Conservation (phyloP, 2,888 invertebrate genomes). For the Tuberolachnus salignus region DNA sequence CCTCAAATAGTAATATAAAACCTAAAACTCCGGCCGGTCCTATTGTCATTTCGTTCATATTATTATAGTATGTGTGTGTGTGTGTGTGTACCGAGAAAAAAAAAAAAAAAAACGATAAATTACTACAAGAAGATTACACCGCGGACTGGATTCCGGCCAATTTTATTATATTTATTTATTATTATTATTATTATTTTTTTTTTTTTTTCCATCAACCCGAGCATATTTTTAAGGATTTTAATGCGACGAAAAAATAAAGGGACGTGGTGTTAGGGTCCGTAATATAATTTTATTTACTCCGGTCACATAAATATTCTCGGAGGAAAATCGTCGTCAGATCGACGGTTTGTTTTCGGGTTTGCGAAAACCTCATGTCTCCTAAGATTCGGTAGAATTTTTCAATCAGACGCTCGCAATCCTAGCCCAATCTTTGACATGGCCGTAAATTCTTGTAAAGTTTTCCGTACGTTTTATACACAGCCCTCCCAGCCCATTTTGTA, state of each 20-base stretch:
- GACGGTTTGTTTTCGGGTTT: no score
- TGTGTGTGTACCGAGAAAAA: constrained; percentile 16
- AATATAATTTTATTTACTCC: not conserved
- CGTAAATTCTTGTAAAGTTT: no score
- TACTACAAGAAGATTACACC: constrained; percentile 40
- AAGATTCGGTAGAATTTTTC: no score
- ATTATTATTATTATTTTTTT: not conserved
- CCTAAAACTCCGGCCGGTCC: constrained; percentile 39
- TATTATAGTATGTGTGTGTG: not conserved
- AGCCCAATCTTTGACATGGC: no score
- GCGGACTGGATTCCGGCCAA: constrained; percentile 49
- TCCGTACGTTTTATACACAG: no score
- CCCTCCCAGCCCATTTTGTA: no score
- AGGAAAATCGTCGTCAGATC: constrained; percentile 1
- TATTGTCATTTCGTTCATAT: constrained; percentile 53
- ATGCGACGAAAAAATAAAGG: not conserved
- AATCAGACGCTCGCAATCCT: no score
- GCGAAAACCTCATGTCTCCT: no score
- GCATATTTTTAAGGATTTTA: constrained; percentile 51
- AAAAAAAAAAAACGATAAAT: constrained; percentile 38
- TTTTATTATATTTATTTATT: constrained; percentile 32
- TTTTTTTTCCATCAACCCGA: constrained; percentile 37
- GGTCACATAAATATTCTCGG: constrained; percentile 5
- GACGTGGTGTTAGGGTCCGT: not conserved
- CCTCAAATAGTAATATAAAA: constrained; percentile 40